Evolutionary conservation across 2,113 vertebrate species (phyloP).

Genomic region (Caranx ignobilis): DNA sequence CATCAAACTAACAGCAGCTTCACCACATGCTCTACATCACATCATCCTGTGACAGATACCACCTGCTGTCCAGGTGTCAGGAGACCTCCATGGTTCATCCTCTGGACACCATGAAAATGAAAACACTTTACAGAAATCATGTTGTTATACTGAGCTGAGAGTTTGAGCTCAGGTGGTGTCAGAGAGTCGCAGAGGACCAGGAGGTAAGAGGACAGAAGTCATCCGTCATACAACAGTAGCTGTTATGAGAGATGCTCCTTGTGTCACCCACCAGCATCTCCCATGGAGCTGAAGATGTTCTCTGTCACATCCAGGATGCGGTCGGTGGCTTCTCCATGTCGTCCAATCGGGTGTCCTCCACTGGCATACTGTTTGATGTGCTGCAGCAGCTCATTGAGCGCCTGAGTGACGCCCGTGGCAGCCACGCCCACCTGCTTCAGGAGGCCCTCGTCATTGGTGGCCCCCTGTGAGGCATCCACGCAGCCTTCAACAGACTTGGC

Average conservation of each 20-base stretch:
- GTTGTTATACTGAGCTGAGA: no score
- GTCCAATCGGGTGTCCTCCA: constrained; percentile 91
- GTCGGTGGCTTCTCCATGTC: constrained; percentile 96
- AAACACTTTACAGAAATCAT: neutral
- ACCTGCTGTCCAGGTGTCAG: no score
- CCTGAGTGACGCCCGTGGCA: constrained; percentile 93
- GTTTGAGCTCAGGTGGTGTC: no score
- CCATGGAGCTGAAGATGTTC: constrained; percentile 99
- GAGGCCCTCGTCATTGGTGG: constrained; percentile 92
- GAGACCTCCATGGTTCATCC: neutral
- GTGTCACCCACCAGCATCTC: constrained; percentile 89
- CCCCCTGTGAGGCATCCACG: constrained; percentile 91
- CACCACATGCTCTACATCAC: no score
- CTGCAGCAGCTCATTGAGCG: constrained; percentile 95
- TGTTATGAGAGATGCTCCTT: no score
- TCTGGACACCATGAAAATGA: neutral
- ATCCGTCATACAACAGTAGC: no score
- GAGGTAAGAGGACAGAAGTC: no score
- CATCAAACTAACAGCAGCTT: no score
- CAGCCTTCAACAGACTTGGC: constrained; percentile 97
- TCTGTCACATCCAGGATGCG: constrained; percentile 96
- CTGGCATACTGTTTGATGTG: constrained; percentile 95
- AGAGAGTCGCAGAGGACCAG: no score
- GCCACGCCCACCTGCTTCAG: constrained; percentile 94
- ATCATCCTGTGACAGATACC: no score